Percentiles rank a stretch among this genome's conserved stretches.
Conservation (phyloP, 2,113 vertebrate species). For the Bettongia penicillata region DNA sequence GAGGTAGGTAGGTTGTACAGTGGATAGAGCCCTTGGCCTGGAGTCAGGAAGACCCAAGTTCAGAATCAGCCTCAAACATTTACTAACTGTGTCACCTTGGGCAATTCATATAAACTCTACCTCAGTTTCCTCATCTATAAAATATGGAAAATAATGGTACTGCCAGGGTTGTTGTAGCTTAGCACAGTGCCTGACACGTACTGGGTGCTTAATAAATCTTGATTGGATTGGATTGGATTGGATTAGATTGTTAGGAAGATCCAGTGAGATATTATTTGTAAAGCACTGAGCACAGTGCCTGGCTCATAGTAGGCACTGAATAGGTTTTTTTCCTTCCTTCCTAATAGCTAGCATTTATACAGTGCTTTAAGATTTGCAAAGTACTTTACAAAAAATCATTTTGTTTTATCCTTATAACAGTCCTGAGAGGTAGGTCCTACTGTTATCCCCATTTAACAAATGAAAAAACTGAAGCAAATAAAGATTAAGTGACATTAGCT, state of each 20-base stretch:
- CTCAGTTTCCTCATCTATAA: background rate
- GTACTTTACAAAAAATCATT: background rate
- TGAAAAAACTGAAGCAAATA: background rate
- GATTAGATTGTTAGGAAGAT: background rate
- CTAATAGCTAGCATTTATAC: background rate
- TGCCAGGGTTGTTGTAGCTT: background rate
- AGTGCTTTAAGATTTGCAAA: background rate
- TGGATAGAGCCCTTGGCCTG: background rate
- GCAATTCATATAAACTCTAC: background rate
- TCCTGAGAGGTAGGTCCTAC: background rate
- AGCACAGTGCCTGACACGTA: background rate
- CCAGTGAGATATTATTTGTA: background rate
- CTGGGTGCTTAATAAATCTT: background rate
- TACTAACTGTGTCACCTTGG: background rate
- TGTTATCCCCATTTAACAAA: background rate
- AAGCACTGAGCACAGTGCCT: background rate
- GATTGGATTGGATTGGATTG: background rate
- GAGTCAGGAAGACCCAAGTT: background rate
- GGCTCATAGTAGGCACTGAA: background rate
- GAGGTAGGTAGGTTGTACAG: background rate
- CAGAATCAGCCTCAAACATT: background rate
- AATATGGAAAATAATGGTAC: background rate
- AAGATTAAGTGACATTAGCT: background rate
- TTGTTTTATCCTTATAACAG: background rate
- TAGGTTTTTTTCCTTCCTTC: background rate